These are phyloP conservation scores for Conus betulinus DNA, from an alignment of 1,140 invertebrate species.

Conservation along the genomic window DNA sequence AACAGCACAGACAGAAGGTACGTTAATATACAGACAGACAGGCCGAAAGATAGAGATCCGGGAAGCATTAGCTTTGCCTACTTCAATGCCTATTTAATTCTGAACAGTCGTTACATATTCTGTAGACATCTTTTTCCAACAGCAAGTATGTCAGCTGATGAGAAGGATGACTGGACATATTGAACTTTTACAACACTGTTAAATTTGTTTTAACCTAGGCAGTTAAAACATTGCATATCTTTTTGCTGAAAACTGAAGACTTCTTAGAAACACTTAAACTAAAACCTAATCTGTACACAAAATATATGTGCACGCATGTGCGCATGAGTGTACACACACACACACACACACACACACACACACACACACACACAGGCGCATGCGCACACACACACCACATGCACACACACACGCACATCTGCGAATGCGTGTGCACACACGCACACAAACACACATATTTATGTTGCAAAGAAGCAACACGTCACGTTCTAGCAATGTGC, in stretches of 20 bases:
- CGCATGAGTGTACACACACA: background rate
- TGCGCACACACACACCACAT: background rate
- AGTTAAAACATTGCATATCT: no score
- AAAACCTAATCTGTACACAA: background rate
- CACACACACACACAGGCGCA: background rate
- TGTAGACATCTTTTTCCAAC: no score
- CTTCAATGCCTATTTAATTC: no score
- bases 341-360: background rate
- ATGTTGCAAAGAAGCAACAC: background rate
- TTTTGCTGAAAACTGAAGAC: no score
- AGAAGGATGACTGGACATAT: no score
- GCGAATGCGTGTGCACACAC: background rate
- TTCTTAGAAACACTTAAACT: no score
- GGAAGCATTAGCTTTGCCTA: background rate
- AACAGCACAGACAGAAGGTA: conserved; percentile 21
- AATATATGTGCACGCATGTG: background rate
- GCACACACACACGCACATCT: background rate
- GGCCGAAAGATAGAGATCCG: conserved; percentile 28
- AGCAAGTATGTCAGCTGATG: no score
- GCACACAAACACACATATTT: background rate
- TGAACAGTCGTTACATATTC: no score
- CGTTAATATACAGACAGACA: conserved; percentile 15
- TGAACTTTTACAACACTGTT: no score
- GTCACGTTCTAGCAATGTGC: no score
- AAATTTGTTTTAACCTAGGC: no score